Base-by-base conservation (phyloP, 2,113 vertebrate species). In the Antechinus stuartii region DNA sequence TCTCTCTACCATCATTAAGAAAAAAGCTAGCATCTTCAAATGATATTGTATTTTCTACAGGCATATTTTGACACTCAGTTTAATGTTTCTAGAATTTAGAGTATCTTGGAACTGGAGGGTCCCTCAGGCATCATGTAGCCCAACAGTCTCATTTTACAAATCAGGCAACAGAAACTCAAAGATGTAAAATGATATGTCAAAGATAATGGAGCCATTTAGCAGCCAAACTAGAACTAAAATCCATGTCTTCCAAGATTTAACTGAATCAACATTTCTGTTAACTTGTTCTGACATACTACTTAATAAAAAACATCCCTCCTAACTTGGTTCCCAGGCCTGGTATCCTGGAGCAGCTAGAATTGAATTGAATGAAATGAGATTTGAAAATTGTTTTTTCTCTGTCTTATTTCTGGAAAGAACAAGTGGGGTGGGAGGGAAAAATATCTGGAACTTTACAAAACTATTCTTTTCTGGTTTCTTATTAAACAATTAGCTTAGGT, bases 181-280 rank as follows among this genome's bases (percentile, higher is more conserved):
- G 91, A 27, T 76, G 22, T 54, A 89, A 93, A 94, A 25, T 27
- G 95, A 94, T 46, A 68, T 68, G 68, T 84, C 35, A 84, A 57
- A 90, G n/a, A 27, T 54, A 96, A 52, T 1, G 12, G 89, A 54
- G 10, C 0, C 47, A 92, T 35, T 96, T 68, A 94, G 50, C 54
- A 93, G 61, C 25, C 94, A 54, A 95, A 89, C 90, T 89, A 95
- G 92, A 7, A 55, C 42, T 52, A 96, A 47, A 92, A 54, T 54
- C 54, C 23, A 94, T 54, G 16, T 76, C 46, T 24, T 10, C 35
- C n/a, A 35, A 76, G 61, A 76, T n/a, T 35, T n/a, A n/a, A 16
- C 61, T n/a, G 35, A n/a, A 76, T 16, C 35, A n/a, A 68, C 61
- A 68, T 68, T 76, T 12, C 61, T 84, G 68, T 14, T 42, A 84